Evolutionary conservation across 2,113 vertebrate genomes (phyloP), one percentile per base, ranked within the genome.

Genomic region (Otis tarda): DNA sequence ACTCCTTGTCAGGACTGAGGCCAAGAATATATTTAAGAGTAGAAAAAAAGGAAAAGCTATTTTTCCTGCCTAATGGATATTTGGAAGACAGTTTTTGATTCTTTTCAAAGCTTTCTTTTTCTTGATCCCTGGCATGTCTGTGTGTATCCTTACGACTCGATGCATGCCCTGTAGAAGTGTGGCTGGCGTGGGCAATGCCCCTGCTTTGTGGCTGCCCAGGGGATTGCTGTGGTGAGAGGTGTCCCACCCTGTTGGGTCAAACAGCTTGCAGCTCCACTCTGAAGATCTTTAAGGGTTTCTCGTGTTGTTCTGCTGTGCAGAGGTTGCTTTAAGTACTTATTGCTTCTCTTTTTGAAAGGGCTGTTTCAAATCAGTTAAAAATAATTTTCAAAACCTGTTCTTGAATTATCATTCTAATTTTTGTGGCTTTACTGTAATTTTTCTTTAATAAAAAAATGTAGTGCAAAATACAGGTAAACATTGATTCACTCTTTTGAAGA

Each of bases 81-180:
- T 37, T 65, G 78, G 23, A 87, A 69, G 30, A 52, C 19, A n/a
- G 11, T 7, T 76, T 63, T 43, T 60, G 6, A 31, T 86, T 79
- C 0, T 89, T 93, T 52, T 56, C 67, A n/a, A 71, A 82, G n/a
- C 8, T 11, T n/a, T 86, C n/a, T 81, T 63, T 87, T 83, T 33
- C 25, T 77, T 3, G 0, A 0, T 52, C 43, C 71, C 55, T 9
- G 6, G 5, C 24, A 21, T 4, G 4, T 30, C 33, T 5, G 0
- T 28, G 37, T 33, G 7, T 59, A 10, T 41, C 4, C 1, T 14
- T 41, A 7, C 1, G 28, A 35, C 39, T 50, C 24, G 5, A 24
- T 35, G n/a, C 5, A 1, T 39, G 49, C 53, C 45, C 37, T 27
- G 71, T 22, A 39, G 47, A 47, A 52, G 52, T 6, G 2, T 15